phyloP scores from a whole-genome alignment of 2,797 vertebrate genomes.

The Peromyscus eremicus region DNA sequence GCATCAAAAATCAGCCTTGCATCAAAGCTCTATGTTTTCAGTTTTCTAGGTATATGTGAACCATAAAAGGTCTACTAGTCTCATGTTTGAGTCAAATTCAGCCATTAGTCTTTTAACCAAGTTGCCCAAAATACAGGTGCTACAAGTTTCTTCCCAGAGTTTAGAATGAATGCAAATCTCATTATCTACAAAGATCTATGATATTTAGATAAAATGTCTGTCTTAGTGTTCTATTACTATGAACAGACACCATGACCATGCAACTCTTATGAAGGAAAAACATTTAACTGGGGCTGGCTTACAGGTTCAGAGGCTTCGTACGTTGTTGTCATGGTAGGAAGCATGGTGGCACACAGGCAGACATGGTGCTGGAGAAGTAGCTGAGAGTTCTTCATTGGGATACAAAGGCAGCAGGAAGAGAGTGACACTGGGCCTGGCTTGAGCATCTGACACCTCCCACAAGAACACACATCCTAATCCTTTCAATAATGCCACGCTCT shows the following conservation, averaged over 20 bases:
- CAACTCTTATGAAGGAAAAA: not conserved
- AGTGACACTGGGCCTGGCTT: too few species aligned
- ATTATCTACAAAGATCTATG: not conserved
- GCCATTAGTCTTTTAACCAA: not conserved
- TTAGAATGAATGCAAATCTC: not conserved
- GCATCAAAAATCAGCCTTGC: not conserved
- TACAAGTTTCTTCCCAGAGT: not conserved
- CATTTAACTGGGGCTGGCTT: too few species aligned
- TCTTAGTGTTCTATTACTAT: not conserved
- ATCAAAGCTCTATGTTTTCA: not conserved
- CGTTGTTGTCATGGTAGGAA: too few species aligned
- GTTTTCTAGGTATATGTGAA: not conserved
- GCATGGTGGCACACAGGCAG: too few species aligned
- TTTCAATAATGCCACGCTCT: not conserved
- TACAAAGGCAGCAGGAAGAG: too few species aligned
- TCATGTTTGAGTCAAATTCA: not conserved
- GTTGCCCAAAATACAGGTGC: not conserved
- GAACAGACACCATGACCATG: not conserved
- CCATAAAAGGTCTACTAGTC: not conserved
- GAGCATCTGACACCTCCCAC: too few species aligned
- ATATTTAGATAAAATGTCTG: not conserved
- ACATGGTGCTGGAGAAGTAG: too few species aligned
- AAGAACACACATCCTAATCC: not conserved
- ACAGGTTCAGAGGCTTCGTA: too few species aligned
- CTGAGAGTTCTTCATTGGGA: too few species aligned